Evolutionary conservation across 2,797 vertebrate genomes (phyloP).

Genomic region (Lycodopsis pacificus): DNA sequence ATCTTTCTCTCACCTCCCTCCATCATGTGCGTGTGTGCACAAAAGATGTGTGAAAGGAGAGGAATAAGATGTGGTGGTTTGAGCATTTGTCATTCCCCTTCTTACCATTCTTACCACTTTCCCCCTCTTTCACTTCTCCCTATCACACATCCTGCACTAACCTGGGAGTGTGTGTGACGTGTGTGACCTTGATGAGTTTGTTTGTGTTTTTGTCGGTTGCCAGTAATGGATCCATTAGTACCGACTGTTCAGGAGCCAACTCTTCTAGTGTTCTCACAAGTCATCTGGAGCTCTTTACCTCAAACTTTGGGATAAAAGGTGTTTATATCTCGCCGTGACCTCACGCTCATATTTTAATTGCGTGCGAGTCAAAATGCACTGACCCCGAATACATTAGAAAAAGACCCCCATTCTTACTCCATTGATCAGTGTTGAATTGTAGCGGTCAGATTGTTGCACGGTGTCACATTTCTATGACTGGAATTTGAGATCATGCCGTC

Average conservation of each 20-base stretch:
- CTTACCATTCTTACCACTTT: background rate
- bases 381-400: slow-evolving; percentile 28
- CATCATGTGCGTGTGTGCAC: background rate
- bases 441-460: slow-evolving; percentile 66
- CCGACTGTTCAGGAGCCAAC: slow-evolving; percentile 1
- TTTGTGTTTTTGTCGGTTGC: slow-evolving; percentile 10
- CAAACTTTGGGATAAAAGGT: background rate
- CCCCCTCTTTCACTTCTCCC: background rate
- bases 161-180: background rate
- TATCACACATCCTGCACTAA: background rate
- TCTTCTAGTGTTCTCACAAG: background rate
- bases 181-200: background rate
- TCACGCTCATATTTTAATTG: slow-evolving; percentile 4
- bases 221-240: slow-evolving; percentile 11
- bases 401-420: background rate
- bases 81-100: slow-evolving; percentile 8
- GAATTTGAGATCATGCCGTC: slow-evolving; percentile 78
- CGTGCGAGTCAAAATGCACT: slow-evolving; percentile 4
- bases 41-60: slow-evolving; percentile 2
- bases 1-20: slow-evolving; percentile 71
- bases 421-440: slow-evolving; percentile 52
- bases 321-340: background rate
- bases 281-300: slow-evolving; percentile 7
- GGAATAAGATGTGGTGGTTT: slow-evolving; percentile 13
- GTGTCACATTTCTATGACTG: slow-evolving; percentile 80